Evolutionary conservation across 1,140 invertebrate species (phyloP), one percentile per base, ranked within the genome.

Genomic region (Aleiodes sp.): DNA sequence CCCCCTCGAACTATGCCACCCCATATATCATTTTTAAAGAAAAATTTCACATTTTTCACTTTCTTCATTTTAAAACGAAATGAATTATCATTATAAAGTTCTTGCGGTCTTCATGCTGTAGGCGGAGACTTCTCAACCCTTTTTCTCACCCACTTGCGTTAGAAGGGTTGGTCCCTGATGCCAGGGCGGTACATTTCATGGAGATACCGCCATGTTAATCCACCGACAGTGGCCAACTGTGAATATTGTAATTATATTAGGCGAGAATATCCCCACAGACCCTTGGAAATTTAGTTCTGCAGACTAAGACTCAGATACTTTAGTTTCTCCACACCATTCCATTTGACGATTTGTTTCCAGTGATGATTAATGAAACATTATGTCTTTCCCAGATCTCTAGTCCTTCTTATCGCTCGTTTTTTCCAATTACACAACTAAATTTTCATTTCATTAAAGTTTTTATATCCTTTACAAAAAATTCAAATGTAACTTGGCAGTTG

Each of bases 101-200:
- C n/a, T 41, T 12, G n/a, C 19, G 14, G 19, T n/a, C 39, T 12
- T 16, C n/a, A 16, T 43, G 8, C 21, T 52, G 46, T 21, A 52
- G 46, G 46, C 46, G 46, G 46, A 24, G 46, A 52, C 26, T 52
- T 52, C 16, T 52, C 46, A 26, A 21, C 46, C 46, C 46, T 52
- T 52, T 26, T 52, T 52, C 46, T 16, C 46, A 52, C 16, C 46
- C 19, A 52, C 21, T 52, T n/a, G 4, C 46, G 21, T 24, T 12
- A 52, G n/a, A 52, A 52, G 46, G 46, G 46, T 52, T 52, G 46
- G 46, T 16, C 21, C 12, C 4, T 52, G 3, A 9, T 2, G 46
- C 9, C 19, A 52, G 46, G 46, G 46, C 46, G 46, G 46, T 21
- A 52, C 46, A 3, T 9, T 52, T 6, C 8, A 52, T 24, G 21